Conservation (phyloP, 92 coral and sea anemone genomes). For the Isaurus tuberculatus region DNA sequence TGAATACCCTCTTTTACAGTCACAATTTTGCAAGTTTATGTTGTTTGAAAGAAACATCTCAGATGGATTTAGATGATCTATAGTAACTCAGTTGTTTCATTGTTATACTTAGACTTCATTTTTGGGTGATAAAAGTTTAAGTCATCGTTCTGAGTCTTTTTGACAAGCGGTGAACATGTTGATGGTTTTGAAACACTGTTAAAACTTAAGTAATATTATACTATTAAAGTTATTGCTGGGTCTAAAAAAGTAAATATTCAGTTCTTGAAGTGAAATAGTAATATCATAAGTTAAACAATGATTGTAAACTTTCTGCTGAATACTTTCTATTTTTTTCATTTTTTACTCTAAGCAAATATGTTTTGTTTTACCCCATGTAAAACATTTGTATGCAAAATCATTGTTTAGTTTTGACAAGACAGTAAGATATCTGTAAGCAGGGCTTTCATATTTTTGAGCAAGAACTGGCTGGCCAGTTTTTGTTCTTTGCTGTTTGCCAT, state of each 20-base stretch:
- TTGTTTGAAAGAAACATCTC: conserved; percentile 13
- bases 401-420: conserved; percentile 1
- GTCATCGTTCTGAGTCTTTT: not conserved
- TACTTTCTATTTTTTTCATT: not conserved
- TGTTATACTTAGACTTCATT: not conserved
- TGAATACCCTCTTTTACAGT: not conserved
- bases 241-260: not conserved
- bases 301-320: not conserved
- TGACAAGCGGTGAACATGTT: conserved; percentile 26
- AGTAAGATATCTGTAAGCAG: not conserved
- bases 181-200: not conserved
- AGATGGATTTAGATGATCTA: not conserved
- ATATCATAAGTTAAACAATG: not conserved
- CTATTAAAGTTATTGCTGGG: not conserved
- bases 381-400: not conserved
- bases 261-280: not conserved
- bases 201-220: not conserved
- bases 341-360: not conserved
- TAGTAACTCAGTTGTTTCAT: not conserved
- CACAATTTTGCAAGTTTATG: not conserved
- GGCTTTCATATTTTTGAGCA: conserved; percentile 10
- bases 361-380: not conserved
- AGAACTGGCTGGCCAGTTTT: conserved; percentile 3
- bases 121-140: not conserved
- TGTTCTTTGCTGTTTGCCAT: not conserved